A percentile compares a stretch with the other conserved stretches of the same genome.
Conservation (phyloP, 2,888 invertebrate species). For the Adelphocoris suturalis region DNA sequence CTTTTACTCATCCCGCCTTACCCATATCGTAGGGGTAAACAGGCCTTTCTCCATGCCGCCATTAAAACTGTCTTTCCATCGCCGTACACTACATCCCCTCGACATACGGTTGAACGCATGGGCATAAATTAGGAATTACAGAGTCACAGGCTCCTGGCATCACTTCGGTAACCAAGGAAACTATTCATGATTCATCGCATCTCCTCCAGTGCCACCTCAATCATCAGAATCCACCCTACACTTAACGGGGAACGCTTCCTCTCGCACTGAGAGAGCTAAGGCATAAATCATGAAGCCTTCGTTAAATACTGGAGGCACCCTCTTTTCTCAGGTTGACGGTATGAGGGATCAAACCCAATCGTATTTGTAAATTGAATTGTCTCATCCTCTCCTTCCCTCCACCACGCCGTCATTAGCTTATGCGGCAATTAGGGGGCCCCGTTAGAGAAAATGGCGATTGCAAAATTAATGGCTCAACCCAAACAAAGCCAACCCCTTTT, state of each 20-base stretch:
- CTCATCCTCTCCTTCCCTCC: background rate
- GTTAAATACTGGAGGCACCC: conserved; percentile 7
- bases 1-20: no score
- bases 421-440: no score
- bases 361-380: background rate
- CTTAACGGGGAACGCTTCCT: background rate
- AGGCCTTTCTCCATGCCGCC: no score
- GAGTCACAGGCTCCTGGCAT: background rate
- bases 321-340: background rate
- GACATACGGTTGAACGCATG: background rate
- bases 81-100: background rate
- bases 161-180: conserved; percentile 34
- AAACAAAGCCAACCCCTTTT: no score
- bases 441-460: no score
- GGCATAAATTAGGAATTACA: conserved; percentile 28
- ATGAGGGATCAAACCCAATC: conserved; percentile 12
- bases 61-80: no score
- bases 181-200: conserved; percentile 33
- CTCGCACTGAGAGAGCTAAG: background rate
- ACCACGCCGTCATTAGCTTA: no score
- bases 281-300: conserved; percentile 22
- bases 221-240: conserved; percentile 12
- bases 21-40: no score
- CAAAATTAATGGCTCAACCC: no score
- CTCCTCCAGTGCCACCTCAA: background rate